A percentile compares a stretch with the other conserved stretches of the same genome.
These are phyloP conservation scores for Drosophila rufa DNA, from an alignment of 1,140 invertebrate species.

Conservation along the genomic window DNA sequence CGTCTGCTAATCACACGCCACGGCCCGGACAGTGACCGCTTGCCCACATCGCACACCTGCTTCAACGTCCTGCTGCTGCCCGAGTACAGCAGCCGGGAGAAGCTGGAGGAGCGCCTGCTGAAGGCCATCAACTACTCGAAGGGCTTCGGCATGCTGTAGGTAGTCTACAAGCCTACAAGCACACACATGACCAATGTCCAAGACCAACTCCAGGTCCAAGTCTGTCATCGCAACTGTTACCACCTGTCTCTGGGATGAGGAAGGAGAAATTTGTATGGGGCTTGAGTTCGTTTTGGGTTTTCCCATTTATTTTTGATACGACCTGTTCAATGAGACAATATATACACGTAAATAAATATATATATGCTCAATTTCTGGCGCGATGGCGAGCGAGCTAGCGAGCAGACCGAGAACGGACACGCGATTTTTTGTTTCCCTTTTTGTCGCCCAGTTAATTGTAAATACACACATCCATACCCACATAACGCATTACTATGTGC, in stretches of 20 bases:
- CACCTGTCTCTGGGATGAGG: slow-evolving; percentile 58
- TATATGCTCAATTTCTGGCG: slow-evolving; percentile 63
- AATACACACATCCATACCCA: slow-evolving; percentile 41
- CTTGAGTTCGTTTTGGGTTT: slow-evolving; percentile 71
- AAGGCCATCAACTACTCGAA: slow-evolving; percentile 96
- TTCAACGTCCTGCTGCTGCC: slow-evolving; percentile 98
- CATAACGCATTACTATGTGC: slow-evolving; percentile 30
- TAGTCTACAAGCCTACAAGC: slow-evolving; percentile 1
- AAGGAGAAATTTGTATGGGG: slow-evolving; percentile 45
- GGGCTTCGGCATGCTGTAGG: slow-evolving; percentile 94
- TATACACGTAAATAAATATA: slow-evolving; percentile 49
- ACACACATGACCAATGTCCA: slow-evolving; percentile 17
- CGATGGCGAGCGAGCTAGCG: slow-evolving; percentile 33
- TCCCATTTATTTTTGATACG: slow-evolving; percentile 79
- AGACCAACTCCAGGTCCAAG: slow-evolving; percentile 18
- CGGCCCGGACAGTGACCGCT: slow-evolving; percentile 91
- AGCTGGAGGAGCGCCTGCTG: slow-evolving; percentile 93
- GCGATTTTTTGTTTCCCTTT: slow-evolving; percentile 45
- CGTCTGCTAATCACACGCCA: slow-evolving; percentile 93
- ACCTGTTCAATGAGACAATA: slow-evolving; percentile 77
- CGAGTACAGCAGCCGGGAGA: slow-evolving; percentile 93
- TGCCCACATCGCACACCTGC: slow-evolving; percentile 96
- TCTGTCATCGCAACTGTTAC: slow-evolving; percentile 73
- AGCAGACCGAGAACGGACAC: slow-evolving; percentile 35
- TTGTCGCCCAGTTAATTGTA: slow-evolving; percentile 68